These are phyloP conservation scores for Papilio gigon DNA, from an alignment of 2,888 invertebrate genomes.

Conservation along the genomic window DNA sequence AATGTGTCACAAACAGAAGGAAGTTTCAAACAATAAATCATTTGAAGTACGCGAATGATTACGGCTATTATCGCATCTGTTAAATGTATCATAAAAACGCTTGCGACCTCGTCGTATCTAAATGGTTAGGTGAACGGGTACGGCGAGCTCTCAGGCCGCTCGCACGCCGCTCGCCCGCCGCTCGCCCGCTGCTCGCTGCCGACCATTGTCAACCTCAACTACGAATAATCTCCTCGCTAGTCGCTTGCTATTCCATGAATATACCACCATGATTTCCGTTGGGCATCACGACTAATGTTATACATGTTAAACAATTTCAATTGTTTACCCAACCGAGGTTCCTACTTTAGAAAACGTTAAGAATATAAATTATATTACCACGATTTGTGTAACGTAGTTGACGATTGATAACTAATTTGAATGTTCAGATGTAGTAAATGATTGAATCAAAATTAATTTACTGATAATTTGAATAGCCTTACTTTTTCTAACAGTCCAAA, in stretches of 20 bases:
- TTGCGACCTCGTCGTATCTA: slow-evolving; percentile 36
- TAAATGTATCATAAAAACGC: slow-evolving; percentile 32
- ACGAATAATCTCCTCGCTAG: slow-evolving; percentile 9
- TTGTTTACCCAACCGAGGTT: slow-evolving; percentile 9
- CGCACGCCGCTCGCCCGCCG: background rate
- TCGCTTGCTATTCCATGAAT: slow-evolving; percentile 29
- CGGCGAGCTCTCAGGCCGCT: slow-evolving; percentile 9
- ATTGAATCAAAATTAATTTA: no score
- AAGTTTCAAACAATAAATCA: background rate
- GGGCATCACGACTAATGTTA: slow-evolving; percentile 17
- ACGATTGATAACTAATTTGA: no score
- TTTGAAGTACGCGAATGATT: slow-evolving; percentile 10
- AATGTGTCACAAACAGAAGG: background rate
- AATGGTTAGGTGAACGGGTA: slow-evolving; percentile 39
- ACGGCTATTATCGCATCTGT: slow-evolving; percentile 22
- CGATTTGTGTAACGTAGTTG: background rate
- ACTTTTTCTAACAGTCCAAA: no score
- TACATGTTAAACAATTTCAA: slow-evolving; percentile 17
- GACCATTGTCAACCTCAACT: slow-evolving; percentile 25
- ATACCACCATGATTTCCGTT: slow-evolving; percentile 23
- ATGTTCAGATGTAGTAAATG: no score
- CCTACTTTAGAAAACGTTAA: background rate
- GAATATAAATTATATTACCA: background rate
- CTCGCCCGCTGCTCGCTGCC: slow-evolving; percentile 25
- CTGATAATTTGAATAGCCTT: no score